Percentiles rank a stretch among this genome's conserved stretches.
Evolutionary conservation across 2,888 invertebrate genomes (phyloP).

Genomic region (Ernsta delagoae): DNA sequence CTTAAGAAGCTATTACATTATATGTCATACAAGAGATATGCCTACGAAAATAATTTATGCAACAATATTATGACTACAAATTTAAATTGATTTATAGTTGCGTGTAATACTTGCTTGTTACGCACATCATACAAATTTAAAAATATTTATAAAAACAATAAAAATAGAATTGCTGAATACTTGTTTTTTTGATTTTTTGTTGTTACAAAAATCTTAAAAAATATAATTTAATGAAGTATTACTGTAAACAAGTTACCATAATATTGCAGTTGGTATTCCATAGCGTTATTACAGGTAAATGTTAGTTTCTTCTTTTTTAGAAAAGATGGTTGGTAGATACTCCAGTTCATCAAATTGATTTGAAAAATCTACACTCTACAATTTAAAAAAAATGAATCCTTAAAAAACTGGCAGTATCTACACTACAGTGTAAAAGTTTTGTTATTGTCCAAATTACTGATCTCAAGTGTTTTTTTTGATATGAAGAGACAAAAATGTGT

Average conservation of each 20-base stretch:
- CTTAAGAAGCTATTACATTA: not conserved
- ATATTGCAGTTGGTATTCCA: not conserved
- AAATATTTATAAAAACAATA: too few species aligned
- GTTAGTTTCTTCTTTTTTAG: not conserved
- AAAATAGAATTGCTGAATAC: not conserved
- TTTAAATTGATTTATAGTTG: too few species aligned
- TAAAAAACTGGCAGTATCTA: not conserved
- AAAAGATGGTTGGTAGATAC: not conserved
- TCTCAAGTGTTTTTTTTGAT: conserved; percentile 19
- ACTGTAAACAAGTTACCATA: not conserved
- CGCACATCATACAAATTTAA: not conserved
- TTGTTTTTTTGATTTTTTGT: not conserved
- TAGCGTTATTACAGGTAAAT: not conserved
- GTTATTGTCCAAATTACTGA: conserved; percentile 20
- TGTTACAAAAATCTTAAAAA: not conserved
- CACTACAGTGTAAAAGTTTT: not conserved
- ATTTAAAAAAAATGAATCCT: not conserved
- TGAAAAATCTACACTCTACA: not conserved
- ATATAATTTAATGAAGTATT: not conserved
- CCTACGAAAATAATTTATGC: not conserved
- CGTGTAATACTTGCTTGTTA: not conserved
- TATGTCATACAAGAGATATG: not conserved
- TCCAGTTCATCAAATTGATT: not conserved
- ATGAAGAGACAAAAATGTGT: conserved; percentile 6
- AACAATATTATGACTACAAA: too few species aligned